Evolutionary conservation across 2,113 vertebrate genomes (phyloP).

Genomic region (Phoxinus phoxinus): DNA sequence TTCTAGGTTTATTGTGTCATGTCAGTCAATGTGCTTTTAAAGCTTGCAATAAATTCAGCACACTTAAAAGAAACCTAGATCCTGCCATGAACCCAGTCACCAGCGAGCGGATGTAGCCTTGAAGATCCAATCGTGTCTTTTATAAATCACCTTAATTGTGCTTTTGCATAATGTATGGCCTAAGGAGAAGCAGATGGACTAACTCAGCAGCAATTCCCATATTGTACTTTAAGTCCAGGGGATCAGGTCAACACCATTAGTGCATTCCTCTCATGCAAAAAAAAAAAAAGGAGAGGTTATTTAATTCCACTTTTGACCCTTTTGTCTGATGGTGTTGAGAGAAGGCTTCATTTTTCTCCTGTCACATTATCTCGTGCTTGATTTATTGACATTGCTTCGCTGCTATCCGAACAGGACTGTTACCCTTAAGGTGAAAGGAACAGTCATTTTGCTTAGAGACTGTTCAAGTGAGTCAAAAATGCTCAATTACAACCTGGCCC

Average conservation of each 20-base stretch:
- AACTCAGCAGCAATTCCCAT: slow-evolving; percentile 37
- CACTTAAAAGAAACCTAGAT: slow-evolving; percentile 17
- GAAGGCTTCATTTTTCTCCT: slow-evolving; percentile 13
- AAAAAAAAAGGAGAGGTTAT: slow-evolving; percentile 37
- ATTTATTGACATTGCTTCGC: slow-evolving; percentile 18
- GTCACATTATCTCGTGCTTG: slow-evolving; percentile 26
- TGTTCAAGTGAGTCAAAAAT: slow-evolving; percentile 24
- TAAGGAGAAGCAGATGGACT: slow-evolving; percentile 37
- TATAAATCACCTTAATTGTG: slow-evolving; percentile 44
- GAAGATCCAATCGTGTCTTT: slow-evolving; percentile 33
- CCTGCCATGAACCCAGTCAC: slow-evolving; percentile 24
- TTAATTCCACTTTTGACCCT: slow-evolving; percentile 40
- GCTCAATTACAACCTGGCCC: neutral
- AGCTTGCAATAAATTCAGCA: neutral
- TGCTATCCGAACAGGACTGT: neutral
- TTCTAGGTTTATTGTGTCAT: neutral
- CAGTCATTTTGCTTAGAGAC: slow-evolving; percentile 16
- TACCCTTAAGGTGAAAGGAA: slow-evolving; percentile 35
- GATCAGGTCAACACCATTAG: slow-evolving; percentile 51
- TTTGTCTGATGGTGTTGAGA: slow-evolving; percentile 26
- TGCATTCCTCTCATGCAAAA: slow-evolving; percentile 17
- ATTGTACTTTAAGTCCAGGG: slow-evolving; percentile 38
- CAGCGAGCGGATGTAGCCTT: slow-evolving; percentile 30
- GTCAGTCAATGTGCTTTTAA: slow-evolving; percentile 32
- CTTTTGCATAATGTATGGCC: slow-evolving; percentile 55